A percentile compares a stretch with the other conserved stretches of the same genome.
These are phyloP conservation scores for Tretioscincus oriximinensis DNA, from an alignment of 2,113 vertebrate genomes.

Conservation along the genomic window DNA sequence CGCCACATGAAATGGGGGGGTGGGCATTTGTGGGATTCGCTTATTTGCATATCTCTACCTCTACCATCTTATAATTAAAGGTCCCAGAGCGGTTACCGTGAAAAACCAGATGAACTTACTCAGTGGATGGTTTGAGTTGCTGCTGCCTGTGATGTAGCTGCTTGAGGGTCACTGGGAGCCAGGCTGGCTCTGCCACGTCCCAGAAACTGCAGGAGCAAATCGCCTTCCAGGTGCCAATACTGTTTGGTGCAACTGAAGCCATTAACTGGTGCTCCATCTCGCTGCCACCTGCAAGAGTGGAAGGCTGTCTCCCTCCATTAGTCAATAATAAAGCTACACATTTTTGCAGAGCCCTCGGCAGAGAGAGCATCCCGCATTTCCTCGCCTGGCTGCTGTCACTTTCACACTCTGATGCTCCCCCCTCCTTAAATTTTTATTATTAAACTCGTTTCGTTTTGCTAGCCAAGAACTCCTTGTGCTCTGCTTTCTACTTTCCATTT, in stretches of 20 bases:
- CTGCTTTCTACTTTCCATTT: conserved; percentile 34
- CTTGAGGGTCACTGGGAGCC: conserved; percentile 34
- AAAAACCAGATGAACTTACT: no score
- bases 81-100: no score
- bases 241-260: conserved; percentile 39
- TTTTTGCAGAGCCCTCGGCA: conserved; percentile 4
- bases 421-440: conserved; percentile 38
- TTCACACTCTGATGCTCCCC: conserved; percentile 15
- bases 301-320: conserved; percentile 58
- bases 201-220: conserved; percentile 47
- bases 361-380: conserved; percentile 24
- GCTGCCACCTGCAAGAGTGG: conserved; percentile 34
- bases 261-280: conserved; percentile 48
- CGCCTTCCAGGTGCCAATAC: conserved; percentile 18
- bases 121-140: conserved; percentile 20
- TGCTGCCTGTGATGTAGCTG: conserved; percentile 54
- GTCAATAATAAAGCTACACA: conserved; percentile 41
- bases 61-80: no score
- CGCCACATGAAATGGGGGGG: conserved; percentile 19
- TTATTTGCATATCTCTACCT: no score
- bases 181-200: conserved; percentile 48
- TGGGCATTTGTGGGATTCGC: no score
- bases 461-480: conserved; percentile 1
- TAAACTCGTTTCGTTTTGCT: conserved; percentile 56
- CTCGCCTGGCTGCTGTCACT: conserved; percentile 16